Base-by-base conservation (phyloP, 2,888 invertebrate genomes). In the Lithodes maja region DNA sequence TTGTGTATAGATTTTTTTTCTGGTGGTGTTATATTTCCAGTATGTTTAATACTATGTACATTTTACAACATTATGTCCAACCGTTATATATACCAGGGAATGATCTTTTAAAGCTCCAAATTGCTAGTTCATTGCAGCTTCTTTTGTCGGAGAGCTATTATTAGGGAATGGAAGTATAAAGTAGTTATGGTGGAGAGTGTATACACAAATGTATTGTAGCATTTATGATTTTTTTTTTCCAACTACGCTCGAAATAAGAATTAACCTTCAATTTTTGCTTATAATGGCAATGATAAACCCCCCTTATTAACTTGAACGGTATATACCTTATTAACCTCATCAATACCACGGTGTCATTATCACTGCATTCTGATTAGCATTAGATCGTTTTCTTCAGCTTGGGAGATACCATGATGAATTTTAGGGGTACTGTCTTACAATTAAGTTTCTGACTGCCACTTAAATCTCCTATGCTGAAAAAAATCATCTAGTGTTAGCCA, bases 61-160 rank as follows among this genome's bases (percentile, higher is more conserved):
- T 71, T 71, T 71, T 17, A 71, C 71, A 71, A 71, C 71, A 71
- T 71, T 71, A 71, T 71, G 71, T 71, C 71, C 15, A n/a, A 71
- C 71, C 71, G 12, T 71, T 71, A 71, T 33, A 33, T 71, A 71
- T 71, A 71, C 71, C 71, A 71, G 17, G 71, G 71, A 71, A 71
- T 17, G 17, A 71, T 17, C 71, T 83, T 83, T 83, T 74, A 9
- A 83, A 74, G 74, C 82, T 68, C 50, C 53, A 74, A 75, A 79
- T 15, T 53, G 33, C 79, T 79, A 52, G 33, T 81, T 55, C 33
- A 55, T 83, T 83, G 83, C 83, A 75, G 83, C 75, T 83, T 83
- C 69, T 75, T 71, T 71, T 75, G 74, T 52, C 49, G 12, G 71
- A 75, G 49, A 75, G 75, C 53, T 17, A 71, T 15, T 74, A 12